A percentile compares a stretch with the other conserved stretches of the same genome.
phyloP scores from a whole-genome alignment of 2,797 vertebrate genomes.

The Alca torda region DNA sequence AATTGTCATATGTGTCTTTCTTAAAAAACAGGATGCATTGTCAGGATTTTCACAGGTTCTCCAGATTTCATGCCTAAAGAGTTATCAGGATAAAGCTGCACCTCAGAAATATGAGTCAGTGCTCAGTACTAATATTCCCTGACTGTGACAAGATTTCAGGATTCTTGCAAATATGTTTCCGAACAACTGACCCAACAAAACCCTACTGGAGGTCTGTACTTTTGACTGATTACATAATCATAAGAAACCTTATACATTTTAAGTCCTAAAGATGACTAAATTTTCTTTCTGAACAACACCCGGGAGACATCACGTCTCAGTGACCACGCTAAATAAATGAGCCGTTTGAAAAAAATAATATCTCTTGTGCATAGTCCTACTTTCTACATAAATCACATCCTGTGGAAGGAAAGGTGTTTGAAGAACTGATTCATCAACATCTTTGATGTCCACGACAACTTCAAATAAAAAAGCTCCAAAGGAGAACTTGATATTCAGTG shows the following conservation, averaged over 20 bases:
- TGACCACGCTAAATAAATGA: not conserved
- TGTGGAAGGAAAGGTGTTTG: not conserved
- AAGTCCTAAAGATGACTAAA: not conserved
- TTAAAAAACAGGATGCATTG: not conserved
- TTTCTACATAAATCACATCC: not conserved
- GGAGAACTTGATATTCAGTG: not conserved
- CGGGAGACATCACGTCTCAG: not conserved
- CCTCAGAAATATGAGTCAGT: not conserved
- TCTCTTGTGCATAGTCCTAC: not conserved
- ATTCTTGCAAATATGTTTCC: not conserved
- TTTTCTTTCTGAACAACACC: not conserved
- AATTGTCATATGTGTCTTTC: not conserved
- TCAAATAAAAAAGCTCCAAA: constrained; percentile 23
- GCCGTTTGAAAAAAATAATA: not conserved
- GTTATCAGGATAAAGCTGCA: not conserved
- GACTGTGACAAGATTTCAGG: not conserved
- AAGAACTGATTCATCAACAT: constrained; percentile 22
- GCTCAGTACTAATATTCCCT: not conserved
- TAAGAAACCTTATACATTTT: not conserved
- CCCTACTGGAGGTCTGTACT: not conserved
- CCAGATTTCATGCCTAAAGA: fast-evolving
- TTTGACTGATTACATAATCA: not conserved
- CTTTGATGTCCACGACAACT: constrained; percentile 16
- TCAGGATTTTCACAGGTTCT: not conserved
- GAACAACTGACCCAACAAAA: not conserved